Evolutionary conservation across 2,113 vertebrate species (phyloP).

Genomic region (Gnathonemus longibarbis): DNA sequence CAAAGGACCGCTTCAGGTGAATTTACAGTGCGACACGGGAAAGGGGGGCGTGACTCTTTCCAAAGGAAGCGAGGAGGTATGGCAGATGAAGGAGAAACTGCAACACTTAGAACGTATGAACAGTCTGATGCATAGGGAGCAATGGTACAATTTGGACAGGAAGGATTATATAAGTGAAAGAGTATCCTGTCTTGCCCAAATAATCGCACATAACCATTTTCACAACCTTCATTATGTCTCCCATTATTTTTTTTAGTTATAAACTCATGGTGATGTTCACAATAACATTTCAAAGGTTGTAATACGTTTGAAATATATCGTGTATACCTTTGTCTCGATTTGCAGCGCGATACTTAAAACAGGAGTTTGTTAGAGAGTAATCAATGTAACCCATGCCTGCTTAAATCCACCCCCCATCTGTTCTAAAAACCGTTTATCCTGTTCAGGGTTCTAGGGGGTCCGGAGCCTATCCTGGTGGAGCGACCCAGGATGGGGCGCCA

Average conservation of each 20-base stretch:
- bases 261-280: not conserved
- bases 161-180: not conserved
- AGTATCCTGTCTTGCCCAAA: not conserved
- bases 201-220: not conserved
- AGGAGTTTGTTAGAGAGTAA: not conserved
- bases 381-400: not conserved
- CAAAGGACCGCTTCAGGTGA: constrained; percentile 1
- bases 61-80: not conserved
- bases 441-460: too few relatives aligned
- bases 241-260: not conserved
- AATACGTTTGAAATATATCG: not conserved
- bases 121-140: not conserved
- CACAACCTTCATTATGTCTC: not conserved
- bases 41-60: not conserved
- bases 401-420: not conserved
- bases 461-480: too few relatives aligned
- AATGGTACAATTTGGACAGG: not conserved
- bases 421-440: too few relatives aligned
- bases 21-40: not conserved
- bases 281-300: not conserved
- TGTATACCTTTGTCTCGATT: not conserved
- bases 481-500: too few relatives aligned
- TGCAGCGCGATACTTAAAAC: not conserved
- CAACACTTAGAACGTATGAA: not conserved
- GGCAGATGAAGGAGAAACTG: not conserved